Evolutionary conservation across 2,113 vertebrate genomes (phyloP).

Genomic region (Austrofundulus limnaeus): DNA sequence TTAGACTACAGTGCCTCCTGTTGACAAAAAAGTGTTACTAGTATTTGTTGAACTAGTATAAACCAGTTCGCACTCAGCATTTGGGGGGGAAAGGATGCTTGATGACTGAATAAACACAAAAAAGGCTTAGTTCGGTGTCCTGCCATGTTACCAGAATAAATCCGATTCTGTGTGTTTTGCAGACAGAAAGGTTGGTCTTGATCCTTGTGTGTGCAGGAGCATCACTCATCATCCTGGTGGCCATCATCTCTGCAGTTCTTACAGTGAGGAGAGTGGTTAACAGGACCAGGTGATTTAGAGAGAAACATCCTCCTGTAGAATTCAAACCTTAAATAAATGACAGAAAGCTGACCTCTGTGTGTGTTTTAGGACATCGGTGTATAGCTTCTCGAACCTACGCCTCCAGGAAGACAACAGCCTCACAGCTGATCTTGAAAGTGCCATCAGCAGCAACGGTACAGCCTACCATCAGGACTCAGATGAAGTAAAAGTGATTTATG

Average conservation of each 20-base stretch:
- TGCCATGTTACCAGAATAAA: neutral
- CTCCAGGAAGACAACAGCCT: constrained; percentile 63
- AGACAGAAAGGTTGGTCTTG: constrained; percentile 71
- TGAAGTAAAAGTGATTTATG: constrained; percentile 55
- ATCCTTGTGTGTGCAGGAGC: constrained; percentile 70
- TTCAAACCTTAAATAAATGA: neutral
- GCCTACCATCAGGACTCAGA: constrained; percentile 73
- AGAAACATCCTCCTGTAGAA: neutral
- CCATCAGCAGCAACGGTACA: constrained; percentile 62
- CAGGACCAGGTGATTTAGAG: constrained; percentile 62
- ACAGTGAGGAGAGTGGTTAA: constrained; percentile 67
- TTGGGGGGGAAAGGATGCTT: too few species aligned
- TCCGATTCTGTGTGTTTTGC: constrained; percentile 18
- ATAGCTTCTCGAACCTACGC: constrained; percentile 79
- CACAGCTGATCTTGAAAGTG: constrained; percentile 45
- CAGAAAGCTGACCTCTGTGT: neutral
- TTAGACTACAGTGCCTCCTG: too few species aligned
- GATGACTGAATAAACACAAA: too few species aligned
- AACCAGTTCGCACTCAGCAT: too few species aligned
- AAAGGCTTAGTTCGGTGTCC: neutral
- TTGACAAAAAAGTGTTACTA: too few species aligned
- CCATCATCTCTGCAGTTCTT: constrained; percentile 49
- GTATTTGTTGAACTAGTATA: too few species aligned
- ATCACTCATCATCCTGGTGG: constrained; percentile 55
- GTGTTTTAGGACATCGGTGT: constrained; percentile 63